Base-by-base conservation (phyloP, 2,888 invertebrate genomes). In the Plemyria rubiginata region DNA sequence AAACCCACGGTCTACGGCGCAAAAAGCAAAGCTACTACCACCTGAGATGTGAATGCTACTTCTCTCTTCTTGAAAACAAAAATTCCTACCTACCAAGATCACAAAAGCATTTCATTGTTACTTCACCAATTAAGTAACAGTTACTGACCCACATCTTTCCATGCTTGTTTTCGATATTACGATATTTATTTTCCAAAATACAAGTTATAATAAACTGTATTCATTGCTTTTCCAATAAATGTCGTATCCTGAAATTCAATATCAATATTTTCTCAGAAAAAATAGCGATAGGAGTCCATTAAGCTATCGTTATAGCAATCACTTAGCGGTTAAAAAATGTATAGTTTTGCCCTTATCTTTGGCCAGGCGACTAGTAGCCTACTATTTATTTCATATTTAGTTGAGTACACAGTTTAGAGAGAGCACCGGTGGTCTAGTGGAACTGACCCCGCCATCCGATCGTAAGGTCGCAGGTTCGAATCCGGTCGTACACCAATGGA, bases 291-390 rank as follows among this genome's bases (percentile, higher is more conserved):
- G 3, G 41, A 28, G 50, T 12, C 60, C 60, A 69, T 66, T 65
- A 65, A 55, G 59, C 60, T 62, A 62, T 66, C 62, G 54, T 66
- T 68, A 66, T 32, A 65, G 56, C 53, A 68, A 68, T 68, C 68
- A 66, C 65, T 65, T 66, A 65, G 43, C 43, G 54, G 51, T 60
- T 13, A 61, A 65, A 65, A 52, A 56, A 38, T 38, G 29, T 49
- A 16, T 59, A 58, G 56, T 57, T 51, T 12, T 40, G 36, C 22
- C 36, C 51, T 61, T 59, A 53, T 51, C 38, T 2, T 22, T 46
- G 54, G 45, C 6, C 28, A 32, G 11, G 28, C 36, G 53, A 49
- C 4, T 11, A n/a, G 13, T 22, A 7, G 5, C 4, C 8, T 5
- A 7, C 8, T 8, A 32, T 32, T 32, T 32, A 8, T 7, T 32